Percentiles rank a stretch among this genome's conserved stretches.
Evolutionary conservation across 2,113 vertebrate genomes (phyloP).

Genomic region (Bubo bubo): DNA sequence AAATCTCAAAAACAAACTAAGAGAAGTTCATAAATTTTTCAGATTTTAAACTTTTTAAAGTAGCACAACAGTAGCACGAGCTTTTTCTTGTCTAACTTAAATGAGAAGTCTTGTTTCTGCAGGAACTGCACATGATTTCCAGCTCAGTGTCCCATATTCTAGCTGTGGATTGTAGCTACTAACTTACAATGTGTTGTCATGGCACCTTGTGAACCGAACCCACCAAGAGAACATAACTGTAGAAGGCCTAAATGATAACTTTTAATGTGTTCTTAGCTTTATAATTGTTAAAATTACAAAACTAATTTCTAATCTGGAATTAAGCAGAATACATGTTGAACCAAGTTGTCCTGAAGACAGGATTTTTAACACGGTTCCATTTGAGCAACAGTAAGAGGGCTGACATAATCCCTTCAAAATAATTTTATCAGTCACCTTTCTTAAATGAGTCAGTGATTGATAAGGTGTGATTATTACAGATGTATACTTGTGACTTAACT

Average conservation of each 20-base stretch:
- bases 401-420: neutral
- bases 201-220: neutral
- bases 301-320: neutral
- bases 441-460: neutral
- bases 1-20: neutral
- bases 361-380: neutral
- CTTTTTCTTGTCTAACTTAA: neutral
- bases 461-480: neutral
- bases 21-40: neutral
- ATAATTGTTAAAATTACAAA: neutral
- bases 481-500: neutral
- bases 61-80: neutral
- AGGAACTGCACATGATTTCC: neutral
- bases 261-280: neutral
- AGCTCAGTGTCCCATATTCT: neutral
- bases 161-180: neutral
- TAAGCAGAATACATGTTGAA: neutral
- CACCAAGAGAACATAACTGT: neutral
- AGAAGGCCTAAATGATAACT: neutral
- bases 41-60: neutral
- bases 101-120: neutral
- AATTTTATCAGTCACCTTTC: neutral
- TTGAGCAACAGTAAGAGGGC: neutral
- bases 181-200: neutral
- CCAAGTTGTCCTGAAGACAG: neutral